Conservation (phyloP, 2,888 invertebrate species). For the Ophonus ardosiacus region DNA sequence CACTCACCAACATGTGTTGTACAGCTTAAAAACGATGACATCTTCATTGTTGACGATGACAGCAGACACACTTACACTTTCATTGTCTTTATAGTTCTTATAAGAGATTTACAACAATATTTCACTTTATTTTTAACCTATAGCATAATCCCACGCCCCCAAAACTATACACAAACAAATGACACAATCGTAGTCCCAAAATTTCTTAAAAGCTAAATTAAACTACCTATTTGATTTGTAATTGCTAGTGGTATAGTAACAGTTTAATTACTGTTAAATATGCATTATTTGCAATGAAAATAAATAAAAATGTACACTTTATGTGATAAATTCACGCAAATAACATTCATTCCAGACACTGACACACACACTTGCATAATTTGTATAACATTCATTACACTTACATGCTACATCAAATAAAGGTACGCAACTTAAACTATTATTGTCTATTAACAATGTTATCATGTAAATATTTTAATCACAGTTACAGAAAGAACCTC, state of each 20-base stretch:
- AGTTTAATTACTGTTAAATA: constrained; percentile 36
- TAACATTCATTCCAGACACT: constrained; percentile 46
- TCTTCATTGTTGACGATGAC: constrained; percentile 50
- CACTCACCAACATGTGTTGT: constrained; percentile 57
- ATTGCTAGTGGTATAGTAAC: constrained; percentile 53
- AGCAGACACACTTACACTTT: constrained; percentile 34
- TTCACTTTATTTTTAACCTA: constrained; percentile 61
- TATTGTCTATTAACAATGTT: constrained; percentile 68
- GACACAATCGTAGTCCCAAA: constrained; percentile 57
- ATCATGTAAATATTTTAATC: constrained; percentile 69
- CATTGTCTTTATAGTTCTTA: constrained; percentile 35
- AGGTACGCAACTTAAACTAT: constrained; percentile 67
- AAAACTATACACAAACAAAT: constrained; percentile 61
- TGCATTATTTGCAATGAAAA: constrained; percentile 39
- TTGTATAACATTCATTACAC: constrained; percentile 51
- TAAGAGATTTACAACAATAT: constrained; percentile 32
- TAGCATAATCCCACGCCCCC: constrained; percentile 62
- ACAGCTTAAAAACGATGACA: constrained; percentile 25
- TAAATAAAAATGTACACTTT: constrained; percentile 51
- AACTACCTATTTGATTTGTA: background rate
- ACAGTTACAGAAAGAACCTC: constrained; percentile 69
- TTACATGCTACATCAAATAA: constrained; percentile 66
- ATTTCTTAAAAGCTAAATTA: constrained; percentile 30
- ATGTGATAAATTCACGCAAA: constrained; percentile 56
- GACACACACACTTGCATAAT: constrained; percentile 49